Conservation (phyloP, 2,797 vertebrate genomes). For the Notamacropus eugenii region DNA sequence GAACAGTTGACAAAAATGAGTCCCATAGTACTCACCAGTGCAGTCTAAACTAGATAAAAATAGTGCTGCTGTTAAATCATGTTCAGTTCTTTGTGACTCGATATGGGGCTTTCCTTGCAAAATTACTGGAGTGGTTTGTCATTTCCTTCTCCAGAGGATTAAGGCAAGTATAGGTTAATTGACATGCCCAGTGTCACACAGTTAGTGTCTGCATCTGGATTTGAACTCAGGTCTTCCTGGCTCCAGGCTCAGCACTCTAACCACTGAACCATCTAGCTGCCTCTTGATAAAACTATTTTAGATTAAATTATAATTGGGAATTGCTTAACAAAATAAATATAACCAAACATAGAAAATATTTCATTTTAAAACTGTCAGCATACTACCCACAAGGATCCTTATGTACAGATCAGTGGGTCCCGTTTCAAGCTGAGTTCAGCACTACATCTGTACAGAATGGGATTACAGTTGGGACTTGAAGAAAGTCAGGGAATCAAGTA, state of each 20-base stretch:
- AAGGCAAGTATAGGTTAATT: not conserved
- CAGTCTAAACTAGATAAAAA: not conserved
- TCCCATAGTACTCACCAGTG: not conserved
- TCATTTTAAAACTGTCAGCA: not conserved
- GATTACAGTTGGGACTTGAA: not conserved
- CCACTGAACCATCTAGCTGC: not conserved
- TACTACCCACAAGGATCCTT: not conserved
- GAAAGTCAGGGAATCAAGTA: not conserved
- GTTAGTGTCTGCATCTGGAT: not conserved
- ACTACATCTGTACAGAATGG: not conserved
- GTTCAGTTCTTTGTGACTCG: not conserved
- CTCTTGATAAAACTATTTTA: not conserved
- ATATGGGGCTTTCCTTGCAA: not conserved
- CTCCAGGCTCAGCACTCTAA: not conserved
- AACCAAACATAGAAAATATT: not conserved
- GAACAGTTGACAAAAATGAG: too few species aligned
- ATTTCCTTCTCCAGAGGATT: not conserved
- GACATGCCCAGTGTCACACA: not conserved
- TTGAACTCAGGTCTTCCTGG: not conserved
- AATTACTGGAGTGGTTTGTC: not conserved
- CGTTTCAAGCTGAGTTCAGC: too few species aligned
- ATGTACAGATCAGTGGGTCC: not conserved
- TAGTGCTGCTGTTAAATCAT: not conserved
- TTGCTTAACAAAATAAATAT: not conserved
- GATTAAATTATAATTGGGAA: not conserved